phyloP scores from a whole-genome alignment of 2,888 invertebrate species.

The Drosophila pegasa region DNA sequence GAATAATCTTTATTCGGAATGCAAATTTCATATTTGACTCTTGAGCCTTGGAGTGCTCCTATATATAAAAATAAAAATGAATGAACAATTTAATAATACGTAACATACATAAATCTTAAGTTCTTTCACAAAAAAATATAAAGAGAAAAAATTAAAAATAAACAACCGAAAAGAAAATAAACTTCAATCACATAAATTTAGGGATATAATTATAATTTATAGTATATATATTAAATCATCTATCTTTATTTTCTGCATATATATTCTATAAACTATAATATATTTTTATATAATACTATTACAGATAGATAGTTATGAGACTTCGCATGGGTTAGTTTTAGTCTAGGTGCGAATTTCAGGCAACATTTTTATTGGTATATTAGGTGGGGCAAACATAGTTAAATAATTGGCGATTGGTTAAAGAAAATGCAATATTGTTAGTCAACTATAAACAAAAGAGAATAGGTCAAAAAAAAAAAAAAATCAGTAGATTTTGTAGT shows the following conservation, averaged over 20 bases:
- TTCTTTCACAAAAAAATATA: too few species aligned
- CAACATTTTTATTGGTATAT: constrained; percentile 3
- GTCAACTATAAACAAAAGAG: background rate
- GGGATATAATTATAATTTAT: too few species aligned
- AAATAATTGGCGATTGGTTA: background rate
- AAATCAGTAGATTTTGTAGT: background rate
- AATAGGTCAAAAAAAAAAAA: background rate
- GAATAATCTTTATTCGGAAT: background rate
- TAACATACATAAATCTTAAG: background rate
- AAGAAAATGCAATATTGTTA: background rate
- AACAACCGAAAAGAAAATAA: too few species aligned
- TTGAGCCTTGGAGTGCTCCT: too few species aligned
- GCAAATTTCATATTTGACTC: background rate
- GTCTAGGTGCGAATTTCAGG: background rate
- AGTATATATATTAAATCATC: too few species aligned
- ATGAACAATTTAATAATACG: too few species aligned
- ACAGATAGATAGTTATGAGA: too few species aligned
- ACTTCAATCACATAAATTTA: too few species aligned
- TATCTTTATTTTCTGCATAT: too few species aligned
- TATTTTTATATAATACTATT: background rate
- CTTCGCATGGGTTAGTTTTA: background rate
- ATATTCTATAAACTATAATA: too few species aligned
- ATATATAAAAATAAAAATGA: background rate
- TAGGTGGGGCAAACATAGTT: background rate
- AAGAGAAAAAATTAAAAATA: background rate